Conservation (phyloP, 2,888 invertebrate genomes). For the Podabrus alpinus region DNA sequence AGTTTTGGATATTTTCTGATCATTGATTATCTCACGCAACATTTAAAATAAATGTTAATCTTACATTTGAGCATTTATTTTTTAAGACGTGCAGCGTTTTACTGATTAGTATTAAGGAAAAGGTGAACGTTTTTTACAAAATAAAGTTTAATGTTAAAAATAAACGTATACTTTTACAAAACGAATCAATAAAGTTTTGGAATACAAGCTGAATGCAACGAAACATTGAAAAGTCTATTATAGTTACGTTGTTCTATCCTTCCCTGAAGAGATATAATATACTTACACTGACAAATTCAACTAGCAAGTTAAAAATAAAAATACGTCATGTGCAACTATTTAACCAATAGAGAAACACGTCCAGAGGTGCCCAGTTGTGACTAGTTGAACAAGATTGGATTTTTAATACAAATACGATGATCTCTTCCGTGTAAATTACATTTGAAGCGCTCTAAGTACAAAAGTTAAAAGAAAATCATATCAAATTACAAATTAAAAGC, state of each 20-base stretch:
- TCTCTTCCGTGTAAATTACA: no score
- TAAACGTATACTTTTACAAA: not conserved
- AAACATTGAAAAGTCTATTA: not conserved
- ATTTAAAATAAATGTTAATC: not conserved
- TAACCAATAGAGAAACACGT: not conserved
- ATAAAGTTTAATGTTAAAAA: not conserved
- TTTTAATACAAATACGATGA: no score
- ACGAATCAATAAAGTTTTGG: not conserved
- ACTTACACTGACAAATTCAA: no score
- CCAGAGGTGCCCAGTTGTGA: no score
- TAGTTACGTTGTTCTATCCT: not conserved
- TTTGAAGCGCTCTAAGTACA: no score
- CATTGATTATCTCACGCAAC: not conserved
- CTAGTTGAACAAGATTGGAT: no score
- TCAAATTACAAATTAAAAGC: no score
- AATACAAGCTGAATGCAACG: not conserved
- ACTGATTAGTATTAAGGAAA: not conserved
- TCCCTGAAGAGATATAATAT: no score
- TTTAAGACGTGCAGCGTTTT: not conserved
- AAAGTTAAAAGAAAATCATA: no score
- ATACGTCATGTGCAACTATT: not conserved
- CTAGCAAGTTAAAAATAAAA: not conserved
- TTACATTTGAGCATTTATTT: not conserved
- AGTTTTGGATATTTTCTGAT: not conserved
- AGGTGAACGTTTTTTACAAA: not conserved